Base-by-base conservation (phyloP, 2,797 vertebrate species). In the Crypturellus tataupa region DNA sequence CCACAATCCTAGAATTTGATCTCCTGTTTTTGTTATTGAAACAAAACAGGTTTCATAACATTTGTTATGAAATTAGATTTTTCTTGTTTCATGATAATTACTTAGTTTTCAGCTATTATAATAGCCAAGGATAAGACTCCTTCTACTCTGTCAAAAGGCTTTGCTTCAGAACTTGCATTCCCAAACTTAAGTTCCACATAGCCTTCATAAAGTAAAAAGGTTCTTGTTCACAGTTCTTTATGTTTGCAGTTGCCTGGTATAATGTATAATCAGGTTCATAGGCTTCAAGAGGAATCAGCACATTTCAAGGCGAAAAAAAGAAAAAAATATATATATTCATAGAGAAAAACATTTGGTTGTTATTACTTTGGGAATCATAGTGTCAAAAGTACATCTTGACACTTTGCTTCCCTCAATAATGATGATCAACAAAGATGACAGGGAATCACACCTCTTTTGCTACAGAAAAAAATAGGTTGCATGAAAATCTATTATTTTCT, bases 401-500 rank as follows among this genome's bases (percentile, higher is more conserved):
- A 63, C 6, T 79, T 81, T 85, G 47, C 77, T 77, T 82, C 90
- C 25, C 20, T 80, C 20, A 62, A 25, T 76, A 79, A 87, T 53
- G 25, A 70, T 47, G 47, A 92, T 63, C 65, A 80, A 37, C 76
- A 83, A 60, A 16, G 14, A 64, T 89, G 69, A 68, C 63, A 77
- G 10, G 3, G 18, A 79, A 93, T 85, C 63, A 62, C 27, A 85
- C 9, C 7, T 56, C 51, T 92, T 49, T 92, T 46, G 51, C 40
- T 80, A 25, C 12, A 73, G 24, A 49, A 80, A 84, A 91, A 91
- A 31, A 31, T 7, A 94, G 9, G 9, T 55, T 92, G 14, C 56
- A 51, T 25, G 12, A 90, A 95, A 92, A 84, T 80, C 31, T 80
- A 27, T 78, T 94, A 44, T 87, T 83, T 90, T 68, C 51, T 9